Evolutionary conservation across 2,888 invertebrate species (phyloP), one percentile per base, ranked within the genome.

Genomic region (Lysandra coridon): DNA sequence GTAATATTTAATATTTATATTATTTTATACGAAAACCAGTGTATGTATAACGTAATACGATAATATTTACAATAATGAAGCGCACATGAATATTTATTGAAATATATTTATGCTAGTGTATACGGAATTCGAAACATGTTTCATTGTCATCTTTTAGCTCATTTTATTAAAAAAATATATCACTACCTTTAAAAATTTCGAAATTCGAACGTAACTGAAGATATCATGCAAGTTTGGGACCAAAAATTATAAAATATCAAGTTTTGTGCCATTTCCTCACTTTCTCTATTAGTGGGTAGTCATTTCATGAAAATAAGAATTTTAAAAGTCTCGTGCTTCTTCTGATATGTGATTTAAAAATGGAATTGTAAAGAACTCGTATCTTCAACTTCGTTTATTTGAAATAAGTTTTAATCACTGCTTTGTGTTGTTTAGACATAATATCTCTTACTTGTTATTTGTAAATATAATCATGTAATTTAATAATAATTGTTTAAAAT

Each of bases 251-350:
- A 83, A 80, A 80, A 69, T 82, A 85, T 87, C 85, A 86, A 85
- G 74, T 57, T 79, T 88, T 86, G 90, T 91, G 90, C 90, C 91
- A 91, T 91, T 87, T 89, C 87, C 86, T 84, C 69, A 69, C 89
- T 75, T 79, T 64, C 60, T 79, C 64, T 44, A 79, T 49, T 79
- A 79, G 64, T 17, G 60, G 60, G 33, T 76, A 57, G 57, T 57
- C 53, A 57, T 53, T 76, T 76, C 33, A 57, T 57, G 53, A 76
- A 75, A 49, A 75, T 75, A 53, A 1, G 23, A 75, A 23, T 30
- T 44, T 53, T 10, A 57, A 33, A 23, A 49, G 14, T 3, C 17
- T 74, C 17, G 23, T 23, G 12, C 75, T 75, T 74, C 10, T 14
- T 33, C 76, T 30, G 30, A 76, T 14, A 33, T 14, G 69, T 5